phyloP scores from a whole-genome alignment of 2,797 vertebrate genomes.

The Acanthornis magna region DNA sequence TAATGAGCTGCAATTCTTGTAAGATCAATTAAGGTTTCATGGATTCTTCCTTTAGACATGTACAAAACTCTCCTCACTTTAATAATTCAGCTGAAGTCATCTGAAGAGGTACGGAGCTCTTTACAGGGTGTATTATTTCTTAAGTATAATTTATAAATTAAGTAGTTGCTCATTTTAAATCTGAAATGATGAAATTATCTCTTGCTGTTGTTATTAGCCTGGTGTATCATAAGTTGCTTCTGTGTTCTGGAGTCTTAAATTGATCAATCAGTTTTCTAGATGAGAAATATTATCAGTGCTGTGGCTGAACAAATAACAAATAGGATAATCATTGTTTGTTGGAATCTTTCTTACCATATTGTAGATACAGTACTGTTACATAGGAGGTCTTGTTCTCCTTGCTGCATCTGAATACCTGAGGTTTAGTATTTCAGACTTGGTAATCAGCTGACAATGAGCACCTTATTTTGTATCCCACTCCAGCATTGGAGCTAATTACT shows the following conservation, averaged over 20 bases:
- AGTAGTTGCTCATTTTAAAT: background rate
- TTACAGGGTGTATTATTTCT: background rate
- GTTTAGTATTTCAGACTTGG: constrained; percentile 73
- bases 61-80: background rate
- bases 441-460: constrained; percentile 62
- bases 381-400: constrained; percentile 63
- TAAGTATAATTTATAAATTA: background rate
- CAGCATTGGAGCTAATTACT: constrained; percentile 58
- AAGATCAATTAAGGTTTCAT: background rate
- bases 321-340: constrained; percentile 53
- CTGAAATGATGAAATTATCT: background rate
- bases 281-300: background rate
- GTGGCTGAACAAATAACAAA: constrained; percentile 39
- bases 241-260: background rate
- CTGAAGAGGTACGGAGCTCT: background rate
- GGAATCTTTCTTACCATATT: constrained; percentile 52
- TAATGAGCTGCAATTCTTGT: background rate
- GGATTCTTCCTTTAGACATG: background rate
- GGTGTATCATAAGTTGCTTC: background rate
- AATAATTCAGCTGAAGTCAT: background rate
- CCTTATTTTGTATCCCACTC: constrained; percentile 65
- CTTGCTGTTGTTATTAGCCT: background rate
- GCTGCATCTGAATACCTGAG: constrained; percentile 58
- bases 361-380: constrained; percentile 41
- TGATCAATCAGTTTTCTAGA: background rate